Conservation (phyloP, 2,797 vertebrate genomes). For the Cossypha niveicapilla region DNA sequence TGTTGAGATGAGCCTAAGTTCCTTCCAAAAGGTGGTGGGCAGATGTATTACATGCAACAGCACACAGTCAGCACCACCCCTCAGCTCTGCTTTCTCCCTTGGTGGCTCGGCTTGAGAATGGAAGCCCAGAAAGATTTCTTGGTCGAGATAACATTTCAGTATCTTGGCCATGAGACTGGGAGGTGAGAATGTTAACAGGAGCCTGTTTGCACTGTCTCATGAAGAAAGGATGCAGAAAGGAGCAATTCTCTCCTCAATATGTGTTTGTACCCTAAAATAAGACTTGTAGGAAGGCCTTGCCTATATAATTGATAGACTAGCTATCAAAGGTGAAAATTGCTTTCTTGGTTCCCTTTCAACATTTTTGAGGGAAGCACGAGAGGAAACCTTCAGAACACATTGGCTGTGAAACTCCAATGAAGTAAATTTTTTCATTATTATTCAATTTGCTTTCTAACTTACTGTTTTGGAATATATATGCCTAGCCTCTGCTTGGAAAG, state of each 20-base stretch:
- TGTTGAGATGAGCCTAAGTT: neutral
- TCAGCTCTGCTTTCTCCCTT: neutral
- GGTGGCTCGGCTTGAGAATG: neutral
- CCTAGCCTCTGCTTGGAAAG: neutral
- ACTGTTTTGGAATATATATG: neutral
- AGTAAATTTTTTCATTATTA: neutral
- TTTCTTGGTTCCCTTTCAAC: neutral
- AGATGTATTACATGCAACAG: neutral
- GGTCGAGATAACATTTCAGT: rapidly evolving
- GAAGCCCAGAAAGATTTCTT: neutral
- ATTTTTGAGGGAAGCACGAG: neutral
- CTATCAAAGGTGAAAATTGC: neutral
- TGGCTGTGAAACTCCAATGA: neutral
- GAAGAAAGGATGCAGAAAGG: neutral
- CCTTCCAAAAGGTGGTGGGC: neutral
- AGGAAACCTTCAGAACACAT: neutral
- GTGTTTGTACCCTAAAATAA: neutral
- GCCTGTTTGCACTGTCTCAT: neutral
- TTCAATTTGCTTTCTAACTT: neutral
- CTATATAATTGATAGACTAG: neutral
- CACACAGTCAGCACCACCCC: neutral
- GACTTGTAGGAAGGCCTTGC: neutral
- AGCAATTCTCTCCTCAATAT: neutral
- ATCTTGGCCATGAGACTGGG: neutral
- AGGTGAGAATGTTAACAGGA: neutral